Evolutionary conservation across 2,797 vertebrate species (phyloP), one percentile per base, ranked within the genome.

Genomic region (Takifugu ocellatus): DNA sequence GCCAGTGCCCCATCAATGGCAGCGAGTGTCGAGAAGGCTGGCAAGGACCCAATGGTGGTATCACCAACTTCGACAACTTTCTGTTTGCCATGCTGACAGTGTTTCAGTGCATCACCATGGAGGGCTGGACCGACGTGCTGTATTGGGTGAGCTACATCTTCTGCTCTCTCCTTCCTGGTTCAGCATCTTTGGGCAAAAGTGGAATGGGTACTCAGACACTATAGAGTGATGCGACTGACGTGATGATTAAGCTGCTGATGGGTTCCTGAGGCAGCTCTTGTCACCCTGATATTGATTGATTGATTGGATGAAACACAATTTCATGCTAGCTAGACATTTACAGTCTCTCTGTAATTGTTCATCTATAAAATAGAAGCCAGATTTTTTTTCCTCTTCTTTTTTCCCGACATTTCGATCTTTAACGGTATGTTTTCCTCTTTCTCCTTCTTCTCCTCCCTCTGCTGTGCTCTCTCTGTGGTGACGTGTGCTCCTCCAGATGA

Each of bases 71-170:
- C 0, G 97, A 99, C 90, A 99, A 99, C 87, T 98, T 99, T 90
- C 92, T 96, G 59, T 99, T 98, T 79, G 97, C 97, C 44, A 99
- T 99, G 97, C 90, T 99, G 82, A 98, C 97, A 1, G 97, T 99
- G 74, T 99, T 99, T 81, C 97, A 99, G 91, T 99, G 97, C 56
- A 99, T 99, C 82, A 99, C 97, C 59, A 98, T 99, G 97, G 97
- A 99, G 87, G 97, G 97, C 51, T 99, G 97, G 97, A 99, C 97
- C 0, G 96, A 99, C 12, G 97, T 99, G 67, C 91, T 99, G 5
- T 99, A 99, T 88, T 99, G 96, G 97, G 97, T 98, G 86, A 96
- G 96, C 25, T 5, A 1, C 31, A 26, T 44, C 53, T 55, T 24
- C 46, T 47, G 24, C 16, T 48, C 10, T 48, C 46, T 24, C 21